Base-by-base conservation (phyloP, 2,888 invertebrate species). In the Auanema sp. region DNA sequence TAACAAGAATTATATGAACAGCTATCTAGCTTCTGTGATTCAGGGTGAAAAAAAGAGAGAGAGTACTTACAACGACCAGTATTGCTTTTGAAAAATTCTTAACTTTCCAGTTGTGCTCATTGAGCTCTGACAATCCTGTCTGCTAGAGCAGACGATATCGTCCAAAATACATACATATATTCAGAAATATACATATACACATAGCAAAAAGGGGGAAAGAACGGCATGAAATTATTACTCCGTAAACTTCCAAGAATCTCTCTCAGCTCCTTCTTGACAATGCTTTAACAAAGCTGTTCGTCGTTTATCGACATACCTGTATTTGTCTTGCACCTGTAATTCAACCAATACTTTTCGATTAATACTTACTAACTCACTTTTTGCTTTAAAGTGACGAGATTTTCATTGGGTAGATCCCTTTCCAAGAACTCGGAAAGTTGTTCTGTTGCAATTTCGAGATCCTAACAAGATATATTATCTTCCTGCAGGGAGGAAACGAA, bases 231-330 rank as follows among this genome's bases (percentile, higher is more conserved):
- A 6, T 16, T 14, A 25, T 62, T 65, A 76, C 58, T 72, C 68
- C 61, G 68, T 73, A 58, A 67, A 76, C 92, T 92, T 92, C 97
- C 96, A 97, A 90, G 92, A 91, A 85, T 96, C 95, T 87, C 92
- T 93, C 86, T 97, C 97, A 85, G 96, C 95, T 70, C 97, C 97
- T 88, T 98, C 97, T 85, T 94, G 92, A 58, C 97, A 97, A 86
- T 98, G 97, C 85, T 94, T 93, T 83, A 97, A 87, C 76, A 98
- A 88, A 74, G 93, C 94, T 87, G 93, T 92, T 80, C 97, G 90
- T 83, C 98, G 90, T 85, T 92, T 92, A 87, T 97, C 96, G 88
- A 97, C 98, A 86, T 98, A 98, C 88, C 96, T 95, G 86, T 51
- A 84, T 75, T 79, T 79, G 70, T 83, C 81, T 77, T 81, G 82